Conservation (phyloP, 2,888 invertebrate species). For the Microctonus hyperodae region DNA sequence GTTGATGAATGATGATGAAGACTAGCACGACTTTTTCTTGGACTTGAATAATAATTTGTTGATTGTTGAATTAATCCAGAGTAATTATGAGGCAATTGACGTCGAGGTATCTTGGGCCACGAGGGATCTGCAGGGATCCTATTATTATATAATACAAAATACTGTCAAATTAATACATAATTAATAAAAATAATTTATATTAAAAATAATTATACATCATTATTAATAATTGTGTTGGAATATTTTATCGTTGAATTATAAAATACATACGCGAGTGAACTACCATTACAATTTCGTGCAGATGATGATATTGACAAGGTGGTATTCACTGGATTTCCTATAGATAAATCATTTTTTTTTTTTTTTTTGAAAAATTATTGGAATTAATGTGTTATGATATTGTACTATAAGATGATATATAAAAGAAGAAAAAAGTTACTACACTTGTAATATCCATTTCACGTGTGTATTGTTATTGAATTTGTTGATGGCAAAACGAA, state of each 20-base stretch:
- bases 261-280: background rate
- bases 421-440: conserved; percentile 6
- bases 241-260: too few species aligned
- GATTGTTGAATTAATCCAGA: conserved; percentile 44
- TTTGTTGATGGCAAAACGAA: conserved; percentile 47
- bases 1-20: background rate
- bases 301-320: background rate
- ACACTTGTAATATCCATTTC: conserved; percentile 18
- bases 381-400: too few species aligned
- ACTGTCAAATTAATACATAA: too few species aligned
- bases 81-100: conserved; percentile 46
- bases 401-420: background rate
- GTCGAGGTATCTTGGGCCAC: conserved; percentile 59
- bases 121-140: conserved; percentile 55
- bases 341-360: background rate
- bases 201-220: too few species aligned
- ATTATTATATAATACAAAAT: too few species aligned
- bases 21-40: background rate
- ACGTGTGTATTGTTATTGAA: background rate
- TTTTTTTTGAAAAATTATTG: too few species aligned
- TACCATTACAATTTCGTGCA: background rate
- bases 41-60: background rate
- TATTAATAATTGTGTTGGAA: too few species aligned
- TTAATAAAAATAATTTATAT: background rate
- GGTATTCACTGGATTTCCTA: background rate